These are phyloP conservation scores for Helostoma temminkii DNA, from an alignment of 2,797 vertebrate genomes.

Conservation along the genomic window DNA sequence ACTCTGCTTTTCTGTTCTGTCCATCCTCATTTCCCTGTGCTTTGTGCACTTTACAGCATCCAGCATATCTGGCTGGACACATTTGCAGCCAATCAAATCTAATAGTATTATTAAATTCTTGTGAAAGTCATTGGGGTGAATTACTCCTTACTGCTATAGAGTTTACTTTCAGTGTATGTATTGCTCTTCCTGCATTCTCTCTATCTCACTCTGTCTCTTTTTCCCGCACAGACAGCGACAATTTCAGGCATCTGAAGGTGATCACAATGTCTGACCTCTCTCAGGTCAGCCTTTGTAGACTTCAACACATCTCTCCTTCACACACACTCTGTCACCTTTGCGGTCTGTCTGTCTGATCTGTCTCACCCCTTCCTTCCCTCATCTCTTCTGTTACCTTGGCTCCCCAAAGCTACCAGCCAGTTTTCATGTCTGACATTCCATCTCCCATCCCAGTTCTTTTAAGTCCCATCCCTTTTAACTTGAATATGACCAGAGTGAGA, in stretches of 20 bases:
- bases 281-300: constrained; percentile 42
- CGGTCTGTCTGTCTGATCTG: constrained; percentile 25
- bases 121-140: constrained; percentile 11
- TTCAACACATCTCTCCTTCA: constrained; percentile 13
- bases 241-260: constrained; percentile 29
- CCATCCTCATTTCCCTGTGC: constrained; percentile 10
- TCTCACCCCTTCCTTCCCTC: constrained; percentile 14
- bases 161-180: too few relatives aligned
- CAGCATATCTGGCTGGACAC: constrained; percentile 18
- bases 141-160: not conserved
- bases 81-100: constrained; percentile 30
- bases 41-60: constrained; percentile 18
- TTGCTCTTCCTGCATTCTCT: not conserved
- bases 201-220: not conserved
- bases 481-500: constrained; percentile 64
- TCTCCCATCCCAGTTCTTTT: constrained; percentile 47
- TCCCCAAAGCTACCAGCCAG: constrained; percentile 60
- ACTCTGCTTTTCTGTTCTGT: constrained; percentile 2
- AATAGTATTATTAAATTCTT: constrained; percentile 4
- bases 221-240: constrained; percentile 9
- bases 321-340: constrained; percentile 19
- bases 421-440: constrained; percentile 49
- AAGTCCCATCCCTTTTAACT: constrained; percentile 73
- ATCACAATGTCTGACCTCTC: constrained; percentile 33
- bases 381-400: constrained; percentile 11